Conservation (phyloP, 2,113 vertebrate genomes). For the Romanogobio albipinnatus region DNA sequence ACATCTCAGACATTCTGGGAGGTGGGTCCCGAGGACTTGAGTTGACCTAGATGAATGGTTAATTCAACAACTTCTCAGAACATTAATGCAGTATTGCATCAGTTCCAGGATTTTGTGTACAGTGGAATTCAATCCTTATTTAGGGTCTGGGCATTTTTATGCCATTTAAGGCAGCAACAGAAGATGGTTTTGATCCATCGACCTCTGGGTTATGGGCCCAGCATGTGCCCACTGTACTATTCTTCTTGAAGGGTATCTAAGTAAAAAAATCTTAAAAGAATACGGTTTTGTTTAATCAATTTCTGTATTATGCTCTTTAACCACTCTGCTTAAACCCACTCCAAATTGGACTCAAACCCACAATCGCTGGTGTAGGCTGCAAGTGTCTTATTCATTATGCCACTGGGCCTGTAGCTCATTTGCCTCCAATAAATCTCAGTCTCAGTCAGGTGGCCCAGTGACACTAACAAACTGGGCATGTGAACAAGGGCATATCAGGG, state of each 20-base stretch:
- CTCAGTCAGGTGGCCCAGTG: neutral
- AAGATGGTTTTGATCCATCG: no score
- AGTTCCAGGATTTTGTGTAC: neutral
- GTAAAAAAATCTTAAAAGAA: no score
- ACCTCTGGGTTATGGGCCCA: neutral
- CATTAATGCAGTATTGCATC: neutral
- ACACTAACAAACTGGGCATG: neutral
- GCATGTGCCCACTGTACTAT: neutral
- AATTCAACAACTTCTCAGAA: neutral
- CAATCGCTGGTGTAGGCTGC: neutral
- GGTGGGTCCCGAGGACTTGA: no score
- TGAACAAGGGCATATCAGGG: neutral
- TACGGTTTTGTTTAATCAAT: no score
- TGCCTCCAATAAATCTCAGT: neutral
- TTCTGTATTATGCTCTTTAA: neutral
- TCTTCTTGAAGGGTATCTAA: neutral
- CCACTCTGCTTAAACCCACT: neutral
- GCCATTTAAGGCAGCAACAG: no score
- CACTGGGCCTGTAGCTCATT: conserved; percentile 70
- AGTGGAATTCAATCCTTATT: no score
- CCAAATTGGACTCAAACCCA: neutral
- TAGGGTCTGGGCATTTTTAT: no score
- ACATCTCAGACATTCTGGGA: no score
- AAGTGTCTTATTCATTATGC: conserved; percentile 82
- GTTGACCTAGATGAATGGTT: neutral